Evolutionary conservation across 1,140 invertebrate genomes (phyloP).

Genomic region (Conus betulinus): DNA sequence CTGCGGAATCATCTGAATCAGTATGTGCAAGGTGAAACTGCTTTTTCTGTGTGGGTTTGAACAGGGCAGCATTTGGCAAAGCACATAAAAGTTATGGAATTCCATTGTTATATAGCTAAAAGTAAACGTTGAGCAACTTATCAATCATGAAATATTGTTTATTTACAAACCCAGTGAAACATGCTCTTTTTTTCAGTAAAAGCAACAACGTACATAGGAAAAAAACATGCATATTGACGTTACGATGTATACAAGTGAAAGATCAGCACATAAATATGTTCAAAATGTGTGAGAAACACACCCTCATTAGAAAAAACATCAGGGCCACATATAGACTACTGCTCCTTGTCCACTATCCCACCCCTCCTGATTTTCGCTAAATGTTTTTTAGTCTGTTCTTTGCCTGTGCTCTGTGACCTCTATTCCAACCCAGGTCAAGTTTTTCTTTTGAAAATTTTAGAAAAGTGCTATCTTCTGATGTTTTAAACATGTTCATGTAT

Average conservation of each 20-base stretch:
- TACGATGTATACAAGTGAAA: not conserved
- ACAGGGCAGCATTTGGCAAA: not conserved
- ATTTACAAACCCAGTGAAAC: not conserved
- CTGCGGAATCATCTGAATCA: not conserved
- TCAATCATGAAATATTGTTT: not conserved
- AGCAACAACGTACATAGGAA: not conserved
- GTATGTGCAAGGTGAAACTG: not conserved
- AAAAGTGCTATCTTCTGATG: not conserved
- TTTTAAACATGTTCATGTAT: not conserved
- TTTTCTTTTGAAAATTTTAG: not conserved
- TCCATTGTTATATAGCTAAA: no score
- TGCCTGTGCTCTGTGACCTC: not conserved
- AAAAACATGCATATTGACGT: not conserved
- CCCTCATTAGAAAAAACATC: not conserved
- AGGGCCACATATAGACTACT: not conserved
- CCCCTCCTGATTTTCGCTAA: not conserved
- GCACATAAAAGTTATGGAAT: not conserved
- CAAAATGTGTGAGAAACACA: not conserved
- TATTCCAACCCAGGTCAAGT: not conserved
- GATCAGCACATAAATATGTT: not conserved
- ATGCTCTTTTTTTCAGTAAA: not conserved
- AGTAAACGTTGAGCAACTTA: not conserved
- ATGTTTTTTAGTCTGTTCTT: not conserved
- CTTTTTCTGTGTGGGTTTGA: not conserved
- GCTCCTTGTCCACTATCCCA: not conserved